phyloP scores from a whole-genome alignment of 2,797 vertebrate genomes.

The Anolis apletophallus region DNA sequence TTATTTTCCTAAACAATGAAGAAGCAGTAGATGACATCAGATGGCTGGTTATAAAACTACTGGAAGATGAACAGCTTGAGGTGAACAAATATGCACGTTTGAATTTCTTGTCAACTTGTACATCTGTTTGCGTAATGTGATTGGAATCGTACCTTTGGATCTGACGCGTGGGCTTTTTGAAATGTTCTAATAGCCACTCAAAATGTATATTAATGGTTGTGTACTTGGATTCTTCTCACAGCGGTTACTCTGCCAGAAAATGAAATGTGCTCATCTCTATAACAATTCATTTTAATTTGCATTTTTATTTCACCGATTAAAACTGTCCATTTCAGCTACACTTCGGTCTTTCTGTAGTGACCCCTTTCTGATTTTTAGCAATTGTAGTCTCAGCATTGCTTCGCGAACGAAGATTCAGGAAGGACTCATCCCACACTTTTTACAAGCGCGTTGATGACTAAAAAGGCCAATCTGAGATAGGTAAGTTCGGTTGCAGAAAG shows the following conservation, averaged over 20 bases:
- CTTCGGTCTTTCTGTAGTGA: background rate
- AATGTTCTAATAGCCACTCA: background rate
- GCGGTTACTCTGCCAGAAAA: background rate
- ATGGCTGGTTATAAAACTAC: constrained; percentile 87
- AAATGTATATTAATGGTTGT: background rate
- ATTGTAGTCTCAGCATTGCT: no score
- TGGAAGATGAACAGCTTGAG: constrained; percentile 97
- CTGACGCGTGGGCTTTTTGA: background rate
- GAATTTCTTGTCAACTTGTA: constrained; percentile 1
- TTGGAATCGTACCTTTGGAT: background rate
- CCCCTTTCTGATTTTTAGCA: background rate
- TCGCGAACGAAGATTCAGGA: no score
- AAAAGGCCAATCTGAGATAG: no score
- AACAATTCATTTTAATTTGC: background rate
- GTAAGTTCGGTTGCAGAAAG: no score
- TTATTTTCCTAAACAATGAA: constrained; percentile 91
- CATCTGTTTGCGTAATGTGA: constrained; percentile 5
- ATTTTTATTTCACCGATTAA: background rate
- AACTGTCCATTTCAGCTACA: background rate
- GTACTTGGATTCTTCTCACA: background rate
- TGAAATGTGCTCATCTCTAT: background rate
- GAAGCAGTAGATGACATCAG: constrained; percentile 87
- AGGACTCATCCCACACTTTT: no score
- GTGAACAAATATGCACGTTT: constrained; percentile 73
- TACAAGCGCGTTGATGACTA: no score